Evolutionary conservation across 2,797 vertebrate genomes (phyloP).

Genomic region (Smutsia gigantea): DNA sequence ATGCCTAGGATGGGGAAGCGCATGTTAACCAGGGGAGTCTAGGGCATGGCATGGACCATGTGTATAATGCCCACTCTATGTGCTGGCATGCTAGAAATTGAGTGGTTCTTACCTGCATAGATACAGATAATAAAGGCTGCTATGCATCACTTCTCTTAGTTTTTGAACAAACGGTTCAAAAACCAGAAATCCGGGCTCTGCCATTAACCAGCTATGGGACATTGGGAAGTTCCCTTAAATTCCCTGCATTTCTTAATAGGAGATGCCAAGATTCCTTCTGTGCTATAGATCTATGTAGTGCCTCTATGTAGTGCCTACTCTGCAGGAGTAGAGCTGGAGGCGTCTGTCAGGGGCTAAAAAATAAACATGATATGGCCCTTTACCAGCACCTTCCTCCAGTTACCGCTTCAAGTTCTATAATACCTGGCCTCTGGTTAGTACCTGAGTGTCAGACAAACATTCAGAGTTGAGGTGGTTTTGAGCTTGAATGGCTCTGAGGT

Average conservation of each 20-base stretch:
- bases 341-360: not conserved
- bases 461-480: not conserved
- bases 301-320: not conserved
- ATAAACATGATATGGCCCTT: not conserved
- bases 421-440: not conserved
- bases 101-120: not conserved
- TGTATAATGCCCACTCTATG: not conserved
- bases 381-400: not conserved
- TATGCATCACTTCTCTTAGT: not conserved
- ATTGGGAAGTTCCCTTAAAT: rapidly evolving
- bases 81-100: not conserved
- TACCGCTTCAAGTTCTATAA: not conserved
- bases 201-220: not conserved
- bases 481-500: not conserved
- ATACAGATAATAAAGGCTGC: not conserved
- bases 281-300: not conserved
- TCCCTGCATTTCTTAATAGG: too few species aligned
- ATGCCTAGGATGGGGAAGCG: not conserved
- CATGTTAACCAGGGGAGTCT: not conserved
- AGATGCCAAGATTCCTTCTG: not conserved
- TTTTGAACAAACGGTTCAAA: not conserved
- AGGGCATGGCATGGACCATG: not conserved
- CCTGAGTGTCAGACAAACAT: not conserved
- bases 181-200: not conserved
- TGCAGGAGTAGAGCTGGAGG: not conserved